Percentiles rank a stretch among this genome's conserved stretches.
These are phyloP conservation scores for Halocynthia aurantium DNA, from an alignment of 23 tunicate genomes.

Conservation along the genomic window DNA sequence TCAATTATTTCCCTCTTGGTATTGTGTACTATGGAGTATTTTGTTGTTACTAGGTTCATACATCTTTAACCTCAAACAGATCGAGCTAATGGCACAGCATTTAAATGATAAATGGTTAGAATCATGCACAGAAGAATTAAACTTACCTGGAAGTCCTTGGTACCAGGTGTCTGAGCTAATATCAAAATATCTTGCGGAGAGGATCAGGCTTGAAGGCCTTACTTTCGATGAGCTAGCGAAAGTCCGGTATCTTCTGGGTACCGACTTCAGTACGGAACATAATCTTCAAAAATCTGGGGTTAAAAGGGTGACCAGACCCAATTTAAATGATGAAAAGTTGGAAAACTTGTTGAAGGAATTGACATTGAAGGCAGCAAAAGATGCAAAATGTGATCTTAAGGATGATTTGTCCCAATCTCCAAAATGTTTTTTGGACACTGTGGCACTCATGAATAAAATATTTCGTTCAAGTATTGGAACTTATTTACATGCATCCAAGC, in stretches of 20 bases:
- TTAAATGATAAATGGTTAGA: slow-evolving; percentile 14
- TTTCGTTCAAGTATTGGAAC: neutral
- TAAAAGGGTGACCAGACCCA: slow-evolving; percentile 2
- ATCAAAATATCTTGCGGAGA: slow-evolving; percentile 33
- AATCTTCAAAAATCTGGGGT: slow-evolving; percentile 22
- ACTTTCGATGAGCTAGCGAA: slow-evolving; percentile 30
- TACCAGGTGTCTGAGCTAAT: slow-evolving; percentile 27
- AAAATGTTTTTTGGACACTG: slow-evolving; percentile 10
- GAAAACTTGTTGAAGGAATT: slow-evolving; percentile 48
- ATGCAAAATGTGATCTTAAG: slow-evolving; percentile 34
- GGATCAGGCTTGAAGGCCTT: slow-evolving; percentile 54
- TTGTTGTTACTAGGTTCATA: too few relatives aligned
- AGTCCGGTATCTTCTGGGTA: slow-evolving; percentile 47
- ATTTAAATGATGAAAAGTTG: slow-evolving; percentile 24
- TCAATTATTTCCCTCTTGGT: too few relatives aligned
- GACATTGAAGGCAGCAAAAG: slow-evolving; percentile 55
- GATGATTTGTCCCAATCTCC: neutral
- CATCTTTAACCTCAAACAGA: too few relatives aligned
- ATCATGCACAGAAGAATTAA: slow-evolving; percentile 32
- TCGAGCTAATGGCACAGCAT: neutral
- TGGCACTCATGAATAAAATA: slow-evolving; percentile 15
- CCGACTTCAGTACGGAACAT: slow-evolving; percentile 27
- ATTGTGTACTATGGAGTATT: too few relatives aligned
- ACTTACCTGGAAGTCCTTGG: slow-evolving; percentile 87
- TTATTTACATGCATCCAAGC: neutral